Conservation (phyloP, 2,888 invertebrate genomes). For the Chrysolina americana region DNA sequence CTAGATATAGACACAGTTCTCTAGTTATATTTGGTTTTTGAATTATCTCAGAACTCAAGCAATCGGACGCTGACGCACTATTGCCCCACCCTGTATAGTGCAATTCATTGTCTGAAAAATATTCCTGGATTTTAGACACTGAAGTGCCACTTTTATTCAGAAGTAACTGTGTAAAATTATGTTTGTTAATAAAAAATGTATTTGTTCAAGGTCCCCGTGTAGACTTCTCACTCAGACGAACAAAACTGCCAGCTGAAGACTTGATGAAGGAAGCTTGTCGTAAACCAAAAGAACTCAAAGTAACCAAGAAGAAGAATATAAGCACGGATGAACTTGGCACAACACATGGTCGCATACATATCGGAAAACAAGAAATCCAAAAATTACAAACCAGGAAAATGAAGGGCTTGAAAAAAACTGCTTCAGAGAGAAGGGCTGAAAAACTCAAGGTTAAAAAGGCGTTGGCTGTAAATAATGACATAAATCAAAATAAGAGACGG, state of each 20-base stretch:
- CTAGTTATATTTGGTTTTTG: no score
- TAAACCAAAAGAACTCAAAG: constrained; percentile 84
- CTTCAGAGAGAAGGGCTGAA: constrained; percentile 77
- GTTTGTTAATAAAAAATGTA: not conserved
- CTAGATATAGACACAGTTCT: no score
- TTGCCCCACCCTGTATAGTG: no score
- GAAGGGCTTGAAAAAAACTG: constrained; percentile 87
- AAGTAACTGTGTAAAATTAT: no score
- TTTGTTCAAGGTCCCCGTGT: constrained; percentile 82
- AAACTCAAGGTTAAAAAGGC: constrained; percentile 62
- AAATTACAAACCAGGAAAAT: constrained; percentile 92
- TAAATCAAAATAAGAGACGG: constrained; percentile 33
- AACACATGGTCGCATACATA: constrained; percentile 91
- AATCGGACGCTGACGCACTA: no score
- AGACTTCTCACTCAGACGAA: constrained; percentile 88
- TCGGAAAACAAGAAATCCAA: constrained; percentile 89
- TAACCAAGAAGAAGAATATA: constrained; percentile 92
- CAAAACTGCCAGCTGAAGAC: constrained; percentile 91
- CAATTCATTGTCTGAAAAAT: no score
- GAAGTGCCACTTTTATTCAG: no score
- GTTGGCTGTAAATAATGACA: constrained; percentile 44
- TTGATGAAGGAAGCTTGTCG: constrained; percentile 87
- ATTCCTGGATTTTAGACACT: no score
- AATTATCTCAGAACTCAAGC: no score
- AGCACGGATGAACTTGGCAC: constrained; percentile 89